Conservation (phyloP, 2,888 invertebrate species). For the Archips crataeganus region DNA sequence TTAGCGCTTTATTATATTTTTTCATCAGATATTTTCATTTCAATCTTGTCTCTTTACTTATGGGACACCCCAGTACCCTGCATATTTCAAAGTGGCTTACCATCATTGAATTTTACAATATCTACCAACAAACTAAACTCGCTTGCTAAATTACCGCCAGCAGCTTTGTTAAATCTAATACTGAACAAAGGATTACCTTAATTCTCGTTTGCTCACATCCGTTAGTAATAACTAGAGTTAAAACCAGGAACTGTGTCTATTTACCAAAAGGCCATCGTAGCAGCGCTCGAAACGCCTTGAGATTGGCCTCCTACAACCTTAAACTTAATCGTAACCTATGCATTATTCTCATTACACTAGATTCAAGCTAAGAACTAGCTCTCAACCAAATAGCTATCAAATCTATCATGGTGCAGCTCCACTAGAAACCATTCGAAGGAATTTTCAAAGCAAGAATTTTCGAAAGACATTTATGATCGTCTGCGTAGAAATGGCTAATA, state of each 20-base stretch:
- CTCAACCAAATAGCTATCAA: neutral
- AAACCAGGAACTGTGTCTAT: neutral
- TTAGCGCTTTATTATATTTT: too few relatives aligned
- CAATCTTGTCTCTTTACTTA: too few relatives aligned
- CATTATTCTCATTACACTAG: neutral
- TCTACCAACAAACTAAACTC: too few relatives aligned
- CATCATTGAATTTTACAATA: too few relatives aligned
- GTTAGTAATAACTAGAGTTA: neutral
- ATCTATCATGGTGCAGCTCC: neutral
- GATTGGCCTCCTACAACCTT: neutral
- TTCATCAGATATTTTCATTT: too few relatives aligned
- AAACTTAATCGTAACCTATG: conserved; percentile 1
- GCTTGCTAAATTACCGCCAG: too few relatives aligned
- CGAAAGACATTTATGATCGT: neutral
- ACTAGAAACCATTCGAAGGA: neutral
- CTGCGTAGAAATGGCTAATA: neutral
- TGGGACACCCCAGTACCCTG: too few relatives aligned
- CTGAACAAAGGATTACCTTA: neutral
- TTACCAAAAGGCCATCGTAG: neutral
- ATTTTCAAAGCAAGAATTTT: neutral
- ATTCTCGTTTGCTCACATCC: neutral
- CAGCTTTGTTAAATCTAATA: neutral
- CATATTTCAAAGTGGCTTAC: too few relatives aligned
- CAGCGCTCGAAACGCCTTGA: neutral
- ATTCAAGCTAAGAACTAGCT: neutral